These are phyloP conservation scores for Trisateles emortualis DNA, from an alignment of 2,888 invertebrate genomes.

Conservation along the genomic window DNA sequence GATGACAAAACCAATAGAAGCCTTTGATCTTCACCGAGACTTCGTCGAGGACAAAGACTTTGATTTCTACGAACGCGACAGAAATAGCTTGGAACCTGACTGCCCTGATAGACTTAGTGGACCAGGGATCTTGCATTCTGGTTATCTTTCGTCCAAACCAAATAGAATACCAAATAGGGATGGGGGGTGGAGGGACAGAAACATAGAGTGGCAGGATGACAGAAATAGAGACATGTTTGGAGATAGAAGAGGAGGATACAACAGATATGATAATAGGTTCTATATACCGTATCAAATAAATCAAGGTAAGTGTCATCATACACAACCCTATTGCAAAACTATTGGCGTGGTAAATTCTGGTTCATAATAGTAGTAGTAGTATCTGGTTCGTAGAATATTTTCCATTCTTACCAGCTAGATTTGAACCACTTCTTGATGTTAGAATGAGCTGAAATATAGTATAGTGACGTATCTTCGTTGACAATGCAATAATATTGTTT, in stretches of 20 bases:
- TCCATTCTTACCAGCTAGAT: too few species aligned
- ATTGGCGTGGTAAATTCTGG: too few species aligned
- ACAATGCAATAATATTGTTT: too few species aligned
- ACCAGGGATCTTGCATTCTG: slow-evolving; percentile 77
- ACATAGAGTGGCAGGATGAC: slow-evolving; percentile 56
- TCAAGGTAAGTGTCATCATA: slow-evolving; percentile 69
- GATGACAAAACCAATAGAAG: slow-evolving; percentile 90
- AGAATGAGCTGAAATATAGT: too few species aligned
- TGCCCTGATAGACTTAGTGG: slow-evolving; percentile 80
- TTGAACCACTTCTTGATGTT: too few species aligned
- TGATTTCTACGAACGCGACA: slow-evolving; percentile 93
- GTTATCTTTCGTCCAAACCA: slow-evolving; percentile 74
- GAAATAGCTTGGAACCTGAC: slow-evolving; percentile 89
- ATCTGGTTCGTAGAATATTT: too few species aligned
- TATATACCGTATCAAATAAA: slow-evolving; percentile 87
- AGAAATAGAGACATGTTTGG: slow-evolving; percentile 57
- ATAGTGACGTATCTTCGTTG: too few species aligned
- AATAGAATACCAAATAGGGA: slow-evolving; percentile 53
- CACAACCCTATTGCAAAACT: too few species aligned
- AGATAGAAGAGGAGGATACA: slow-evolving; percentile 53
- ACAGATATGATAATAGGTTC: slow-evolving; percentile 68
- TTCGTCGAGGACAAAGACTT: slow-evolving; percentile 90
- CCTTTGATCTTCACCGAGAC: slow-evolving; percentile 88
- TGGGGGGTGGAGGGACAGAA: slow-evolving; percentile 59
- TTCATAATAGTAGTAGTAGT: too few species aligned